A percentile compares a stretch with the other conserved stretches of the same genome.
phyloP scores from a whole-genome alignment of 1,140 invertebrate species.

The Sweltsa coloradensis region DNA sequence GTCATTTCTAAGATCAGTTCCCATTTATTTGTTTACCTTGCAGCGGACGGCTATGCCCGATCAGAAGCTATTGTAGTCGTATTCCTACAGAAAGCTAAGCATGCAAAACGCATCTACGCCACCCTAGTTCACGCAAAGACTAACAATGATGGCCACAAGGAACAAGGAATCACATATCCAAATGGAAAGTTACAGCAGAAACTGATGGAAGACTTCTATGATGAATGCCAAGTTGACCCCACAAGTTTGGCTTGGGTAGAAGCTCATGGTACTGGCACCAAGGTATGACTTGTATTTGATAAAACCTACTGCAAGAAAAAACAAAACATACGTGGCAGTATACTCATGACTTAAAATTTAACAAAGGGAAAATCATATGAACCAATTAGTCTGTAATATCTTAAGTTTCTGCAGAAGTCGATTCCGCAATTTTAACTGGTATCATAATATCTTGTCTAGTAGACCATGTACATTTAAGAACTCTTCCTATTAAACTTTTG shows the following conservation, averaged over 20 bases:
- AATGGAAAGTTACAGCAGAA: conserved; percentile 52
- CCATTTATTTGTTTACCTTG: no score
- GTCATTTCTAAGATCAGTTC: no score
- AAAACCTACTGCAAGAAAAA: conserved; percentile 5
- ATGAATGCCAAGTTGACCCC: conserved; percentile 36
- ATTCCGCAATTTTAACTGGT: no score
- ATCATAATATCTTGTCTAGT: no score
- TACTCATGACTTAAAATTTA: not conserved
- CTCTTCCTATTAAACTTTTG: no score
- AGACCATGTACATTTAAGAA: no score
- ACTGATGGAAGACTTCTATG: conserved; percentile 49
- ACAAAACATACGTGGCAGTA: not conserved
- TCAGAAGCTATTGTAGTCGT: conserved; percentile 42
- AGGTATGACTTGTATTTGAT: conserved; percentile 19
- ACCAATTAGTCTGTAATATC: no score
- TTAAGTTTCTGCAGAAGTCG: no score
- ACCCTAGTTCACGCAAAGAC: conserved; percentile 43
- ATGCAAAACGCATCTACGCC: conserved; percentile 41
- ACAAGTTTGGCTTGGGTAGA: conserved; percentile 39
- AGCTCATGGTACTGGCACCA: conserved; percentile 39
- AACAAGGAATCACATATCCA: conserved; percentile 38
- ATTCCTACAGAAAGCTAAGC: conserved; percentile 35
- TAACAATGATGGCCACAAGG: conserved; percentile 50
- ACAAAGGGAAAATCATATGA: conserved; percentile 22
- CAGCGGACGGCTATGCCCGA: conserved; percentile 45